These are phyloP conservation scores for Xenopus tropicalis DNA, from an alignment of 2,113 vertebrate species.

Conservation along the genomic window DNA sequence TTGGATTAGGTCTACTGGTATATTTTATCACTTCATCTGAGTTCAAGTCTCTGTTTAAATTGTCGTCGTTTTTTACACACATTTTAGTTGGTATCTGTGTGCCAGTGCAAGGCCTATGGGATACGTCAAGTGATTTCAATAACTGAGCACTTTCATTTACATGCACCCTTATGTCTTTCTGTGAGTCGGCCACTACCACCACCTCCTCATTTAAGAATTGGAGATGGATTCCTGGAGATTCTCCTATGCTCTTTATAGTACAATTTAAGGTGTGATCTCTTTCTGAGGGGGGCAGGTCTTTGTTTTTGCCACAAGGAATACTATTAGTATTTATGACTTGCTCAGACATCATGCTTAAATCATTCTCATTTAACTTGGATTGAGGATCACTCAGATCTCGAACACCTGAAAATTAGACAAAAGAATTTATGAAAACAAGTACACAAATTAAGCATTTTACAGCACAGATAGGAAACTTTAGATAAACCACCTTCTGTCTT, in stretches of 20 bases:
- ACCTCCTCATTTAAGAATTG: neutral
- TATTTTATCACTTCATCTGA: neutral
- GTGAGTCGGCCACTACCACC: neutral
- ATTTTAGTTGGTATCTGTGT: neutral
- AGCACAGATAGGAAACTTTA: no score
- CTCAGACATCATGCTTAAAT: conserved; percentile 63
- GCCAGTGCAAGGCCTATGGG: neutral
- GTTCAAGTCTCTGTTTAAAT: neutral
- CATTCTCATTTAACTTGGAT: conserved; percentile 53
- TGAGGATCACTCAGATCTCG: conserved; percentile 56
- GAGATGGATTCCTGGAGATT: neutral
- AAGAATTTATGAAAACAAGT: no score
- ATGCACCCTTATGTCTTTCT: neutral
- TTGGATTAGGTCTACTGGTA: neutral
- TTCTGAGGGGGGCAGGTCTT: neutral
- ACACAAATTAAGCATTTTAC: no score
- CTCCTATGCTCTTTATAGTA: neutral
- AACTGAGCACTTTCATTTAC: neutral
- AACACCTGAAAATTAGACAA: conserved; percentile 48
- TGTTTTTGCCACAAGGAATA: conserved; percentile 26
- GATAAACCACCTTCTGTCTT: no score
- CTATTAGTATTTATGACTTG: conserved; percentile 49
- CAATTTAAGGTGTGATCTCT: neutral
- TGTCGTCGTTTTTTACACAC: neutral
- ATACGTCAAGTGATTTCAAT: neutral